A percentile compares a stretch with the other conserved stretches of the same genome.
These are phyloP conservation scores for Tachuris rubrigastra DNA, from an alignment of 2,113 vertebrate species.

Conservation along the genomic window DNA sequence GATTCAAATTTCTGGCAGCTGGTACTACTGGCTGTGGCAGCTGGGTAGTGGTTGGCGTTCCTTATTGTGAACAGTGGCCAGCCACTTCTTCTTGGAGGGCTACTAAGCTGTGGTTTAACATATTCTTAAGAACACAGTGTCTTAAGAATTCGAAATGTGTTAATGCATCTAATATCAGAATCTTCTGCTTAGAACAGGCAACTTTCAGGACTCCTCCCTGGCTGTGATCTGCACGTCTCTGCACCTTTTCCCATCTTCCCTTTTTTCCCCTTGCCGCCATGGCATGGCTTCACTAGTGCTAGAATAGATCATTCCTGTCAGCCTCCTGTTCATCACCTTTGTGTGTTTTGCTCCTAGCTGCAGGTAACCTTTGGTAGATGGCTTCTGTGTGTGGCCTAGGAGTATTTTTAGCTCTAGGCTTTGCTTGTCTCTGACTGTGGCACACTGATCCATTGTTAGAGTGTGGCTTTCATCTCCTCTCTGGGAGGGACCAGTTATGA, in stretches of 20 bases:
- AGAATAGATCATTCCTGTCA: slow-evolving; percentile 1
- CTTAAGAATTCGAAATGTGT: slow-evolving; percentile 30
- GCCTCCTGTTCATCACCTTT: slow-evolving; percentile 8
- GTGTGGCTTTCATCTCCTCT: slow-evolving; percentile 23
- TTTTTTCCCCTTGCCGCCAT: not conserved
- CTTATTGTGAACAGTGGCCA: not conserved
- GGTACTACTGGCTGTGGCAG: not conserved
- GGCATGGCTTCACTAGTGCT: slow-evolving; percentile 12
- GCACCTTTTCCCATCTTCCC: not conserved
- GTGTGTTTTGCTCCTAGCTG: slow-evolving; percentile 46
- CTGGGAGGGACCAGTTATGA: slow-evolving; percentile 24
- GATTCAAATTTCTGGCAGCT: not conserved
- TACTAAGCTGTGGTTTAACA: not conserved
- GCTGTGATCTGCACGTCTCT: slow-evolving; percentile 26
- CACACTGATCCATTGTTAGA: slow-evolving; percentile 47
- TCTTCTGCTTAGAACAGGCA: slow-evolving; percentile 15
- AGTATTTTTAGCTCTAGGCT: slow-evolving; percentile 54
- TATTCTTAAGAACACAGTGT: slow-evolving; percentile 4
- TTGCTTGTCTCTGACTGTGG: slow-evolving; percentile 39
- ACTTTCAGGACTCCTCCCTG: not conserved
- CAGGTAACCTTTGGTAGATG: slow-evolving; percentile 53
- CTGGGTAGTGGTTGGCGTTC: not conserved
- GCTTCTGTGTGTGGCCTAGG: slow-evolving; percentile 59
- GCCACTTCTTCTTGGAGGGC: not conserved
- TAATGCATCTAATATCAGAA: not conserved